These are phyloP conservation scores for Eristalis arbustorum DNA, from an alignment of 2,888 invertebrate genomes.

Conservation along the genomic window DNA sequence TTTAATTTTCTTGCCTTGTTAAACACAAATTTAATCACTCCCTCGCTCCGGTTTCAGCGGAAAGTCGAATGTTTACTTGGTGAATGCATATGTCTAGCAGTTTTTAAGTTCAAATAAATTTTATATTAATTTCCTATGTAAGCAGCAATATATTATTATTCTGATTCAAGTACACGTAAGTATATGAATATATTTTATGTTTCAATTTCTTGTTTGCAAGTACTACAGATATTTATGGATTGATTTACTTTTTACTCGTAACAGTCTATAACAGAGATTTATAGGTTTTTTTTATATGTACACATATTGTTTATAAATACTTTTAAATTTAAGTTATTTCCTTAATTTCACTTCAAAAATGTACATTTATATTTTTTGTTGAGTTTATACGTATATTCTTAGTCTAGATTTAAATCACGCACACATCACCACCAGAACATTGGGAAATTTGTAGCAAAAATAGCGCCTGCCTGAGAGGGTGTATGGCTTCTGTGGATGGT, in stretches of 20 bases:
- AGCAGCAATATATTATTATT: conserved; percentile 35
- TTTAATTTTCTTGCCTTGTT: background rate
- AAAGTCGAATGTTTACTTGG: background rate
- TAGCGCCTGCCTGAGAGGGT: background rate
- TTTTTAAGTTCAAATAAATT: background rate
- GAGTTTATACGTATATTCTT: conserved; percentile 13
- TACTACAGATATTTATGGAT: conserved; percentile 32
- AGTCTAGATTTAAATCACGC: conserved; percentile 34
- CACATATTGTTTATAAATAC: conserved; percentile 21
- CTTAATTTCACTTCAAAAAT: conserved; percentile 11
- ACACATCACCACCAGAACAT: conserved; percentile 59
- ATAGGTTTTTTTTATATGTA: conserved; percentile 24
- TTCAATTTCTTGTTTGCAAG: background rate
- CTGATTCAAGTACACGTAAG: conserved; percentile 34
- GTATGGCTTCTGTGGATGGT: background rate
- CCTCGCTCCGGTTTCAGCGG: conserved; percentile 7
- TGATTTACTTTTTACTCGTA: conserved; percentile 24
- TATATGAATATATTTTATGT: conserved; percentile 21
- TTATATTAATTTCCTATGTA: conserved; percentile 26
- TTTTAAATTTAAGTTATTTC: background rate
- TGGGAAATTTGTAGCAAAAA: conserved; percentile 18
- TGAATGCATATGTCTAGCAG: conserved; percentile 12
- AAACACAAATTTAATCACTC: conserved; percentile 43
- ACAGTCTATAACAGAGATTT: conserved; percentile 51
- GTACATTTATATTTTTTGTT: conserved; percentile 32